These are phyloP conservation scores for Brachylomia viminalis DNA, from an alignment of 2,888 invertebrate genomes.

Conservation along the genomic window DNA sequence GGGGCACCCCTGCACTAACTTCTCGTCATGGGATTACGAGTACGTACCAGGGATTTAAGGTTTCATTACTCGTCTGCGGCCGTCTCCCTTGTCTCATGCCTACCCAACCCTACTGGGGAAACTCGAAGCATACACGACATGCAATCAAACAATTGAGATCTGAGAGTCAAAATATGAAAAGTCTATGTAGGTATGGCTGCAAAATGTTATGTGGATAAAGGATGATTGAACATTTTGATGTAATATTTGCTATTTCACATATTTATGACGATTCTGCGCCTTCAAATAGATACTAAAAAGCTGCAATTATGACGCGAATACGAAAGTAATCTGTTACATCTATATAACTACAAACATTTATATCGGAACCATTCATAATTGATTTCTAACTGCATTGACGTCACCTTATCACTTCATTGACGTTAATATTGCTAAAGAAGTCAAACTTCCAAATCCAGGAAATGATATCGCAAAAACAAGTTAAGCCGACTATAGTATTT, in stretches of 20 bases:
- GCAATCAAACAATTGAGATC: not conserved
- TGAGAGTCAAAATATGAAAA: not conserved
- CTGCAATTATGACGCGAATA: slow-evolving; percentile 6
- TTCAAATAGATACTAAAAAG: slow-evolving; percentile 13
- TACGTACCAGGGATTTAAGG: slow-evolving; percentile 90
- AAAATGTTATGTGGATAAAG: not conserved
- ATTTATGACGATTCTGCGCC: not conserved
- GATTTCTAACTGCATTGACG: slow-evolving; percentile 13
- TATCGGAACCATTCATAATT: not conserved
- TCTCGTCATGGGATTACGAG: slow-evolving; percentile 90
- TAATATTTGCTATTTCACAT: not conserved
- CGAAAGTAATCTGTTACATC: slow-evolving; percentile 22
- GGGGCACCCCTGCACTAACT: slow-evolving; percentile 82
- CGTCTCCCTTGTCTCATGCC: slow-evolving; percentile 69
- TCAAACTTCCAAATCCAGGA: not conserved
- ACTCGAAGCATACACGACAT: slow-evolving; percentile 50
- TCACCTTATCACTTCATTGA: slow-evolving; percentile 25
- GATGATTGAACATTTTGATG: not conserved
- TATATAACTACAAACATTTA: not conserved
- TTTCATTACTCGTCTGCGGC: slow-evolving; percentile 87
- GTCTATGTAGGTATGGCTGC: not conserved
- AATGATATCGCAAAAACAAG: not conserved
- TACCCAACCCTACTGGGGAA: slow-evolving; percentile 63
- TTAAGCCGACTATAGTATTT: too few relatives aligned
- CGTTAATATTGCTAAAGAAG: slow-evolving; percentile 6